A percentile compares a stretch with the other conserved stretches of the same genome.
Evolutionary conservation across 2,888 invertebrate genomes (phyloP).

Genomic region (Aporophyla lueneburgensis): DNA sequence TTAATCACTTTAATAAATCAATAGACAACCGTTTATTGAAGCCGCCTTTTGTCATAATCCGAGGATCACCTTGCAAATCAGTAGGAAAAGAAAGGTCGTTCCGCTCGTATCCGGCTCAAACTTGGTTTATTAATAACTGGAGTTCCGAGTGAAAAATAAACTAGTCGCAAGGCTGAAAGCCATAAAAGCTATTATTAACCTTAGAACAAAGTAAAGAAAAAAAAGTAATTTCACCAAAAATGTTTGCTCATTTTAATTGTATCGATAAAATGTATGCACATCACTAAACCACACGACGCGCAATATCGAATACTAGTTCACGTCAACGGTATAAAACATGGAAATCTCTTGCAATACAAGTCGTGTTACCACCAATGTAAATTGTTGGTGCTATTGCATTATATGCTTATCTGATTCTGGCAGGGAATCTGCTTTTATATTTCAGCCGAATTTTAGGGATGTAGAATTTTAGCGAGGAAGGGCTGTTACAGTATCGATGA

Average conservation of each 20-base stretch:
- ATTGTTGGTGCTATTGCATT: slow-evolving; percentile 62
- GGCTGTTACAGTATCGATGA: too few relatives aligned
- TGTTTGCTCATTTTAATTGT: neutral
- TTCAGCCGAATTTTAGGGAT: neutral
- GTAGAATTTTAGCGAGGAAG: neutral
- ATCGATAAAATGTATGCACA: slow-evolving; percentile 57
- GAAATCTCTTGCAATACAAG: slow-evolving; percentile 73
- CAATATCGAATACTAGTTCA: slow-evolving; percentile 84
- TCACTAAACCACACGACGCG: slow-evolving; percentile 76
- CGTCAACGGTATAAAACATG: slow-evolving; percentile 83
- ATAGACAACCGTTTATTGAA: slow-evolving; percentile 9
- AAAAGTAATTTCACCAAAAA: slow-evolving; percentile 3
- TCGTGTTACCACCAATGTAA: slow-evolving; percentile 66
- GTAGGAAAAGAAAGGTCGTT: slow-evolving; percentile 24
- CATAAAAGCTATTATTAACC: slow-evolving; percentile 4
- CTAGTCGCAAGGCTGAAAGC: slow-evolving; percentile 30
- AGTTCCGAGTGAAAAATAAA: slow-evolving; percentile 30
- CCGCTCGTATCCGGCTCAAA: slow-evolving; percentile 1
- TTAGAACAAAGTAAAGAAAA: neutral
- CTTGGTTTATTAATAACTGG: neutral
- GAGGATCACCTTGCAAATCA: slow-evolving; percentile 26
- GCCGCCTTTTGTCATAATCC: neutral
- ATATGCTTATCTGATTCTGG: slow-evolving; percentile 53
- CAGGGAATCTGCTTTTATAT: slow-evolving; percentile 20
- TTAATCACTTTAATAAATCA: slow-evolving; percentile 20